A percentile compares a stretch with the other conserved stretches of the same genome.
Evolutionary conservation across 2,888 invertebrate species (phyloP).

Genomic region (Pseudococcus longispinus): DNA sequence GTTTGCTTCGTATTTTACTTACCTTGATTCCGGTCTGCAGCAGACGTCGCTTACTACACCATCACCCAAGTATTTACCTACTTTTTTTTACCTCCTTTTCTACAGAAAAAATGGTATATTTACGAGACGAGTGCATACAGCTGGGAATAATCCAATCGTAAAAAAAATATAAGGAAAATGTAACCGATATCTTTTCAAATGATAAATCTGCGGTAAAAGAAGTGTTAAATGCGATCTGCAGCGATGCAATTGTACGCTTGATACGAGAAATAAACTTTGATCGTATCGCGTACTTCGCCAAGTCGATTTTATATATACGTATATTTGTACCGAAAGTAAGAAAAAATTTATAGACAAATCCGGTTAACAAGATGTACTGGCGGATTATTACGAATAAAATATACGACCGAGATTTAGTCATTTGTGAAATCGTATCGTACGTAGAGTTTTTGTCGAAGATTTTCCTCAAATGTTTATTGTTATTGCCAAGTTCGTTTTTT

Average conservation of each 20-base stretch:
- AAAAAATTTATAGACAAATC: background rate
- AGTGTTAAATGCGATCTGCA: background rate
- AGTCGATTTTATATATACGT: background rate
- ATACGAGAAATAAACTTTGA: constrained; percentile 6
- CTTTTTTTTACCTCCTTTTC: background rate
- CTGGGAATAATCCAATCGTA: background rate
- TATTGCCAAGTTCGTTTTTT: background rate
- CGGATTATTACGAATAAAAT: background rate
- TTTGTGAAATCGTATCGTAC: background rate
- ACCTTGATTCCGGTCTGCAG: background rate
- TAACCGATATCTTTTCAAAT: background rate
- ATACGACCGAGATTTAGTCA: background rate
- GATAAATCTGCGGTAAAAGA: constrained; percentile 3
- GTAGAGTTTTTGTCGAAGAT: background rate
- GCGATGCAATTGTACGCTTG: background rate
- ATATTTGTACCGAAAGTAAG: background rate
- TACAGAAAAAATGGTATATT: background rate
- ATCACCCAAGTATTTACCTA: background rate
- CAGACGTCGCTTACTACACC: background rate
- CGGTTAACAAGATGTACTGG: background rate
- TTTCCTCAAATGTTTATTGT: background rate
- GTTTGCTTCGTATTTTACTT: too few relatives aligned
- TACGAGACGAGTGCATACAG: background rate
- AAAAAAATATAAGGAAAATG: background rate
- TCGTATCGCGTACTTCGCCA: background rate